Evolutionary conservation across 92 coral and sea anemone genomes (phyloP).

Genomic region (Palythoa caribaeorum): DNA sequence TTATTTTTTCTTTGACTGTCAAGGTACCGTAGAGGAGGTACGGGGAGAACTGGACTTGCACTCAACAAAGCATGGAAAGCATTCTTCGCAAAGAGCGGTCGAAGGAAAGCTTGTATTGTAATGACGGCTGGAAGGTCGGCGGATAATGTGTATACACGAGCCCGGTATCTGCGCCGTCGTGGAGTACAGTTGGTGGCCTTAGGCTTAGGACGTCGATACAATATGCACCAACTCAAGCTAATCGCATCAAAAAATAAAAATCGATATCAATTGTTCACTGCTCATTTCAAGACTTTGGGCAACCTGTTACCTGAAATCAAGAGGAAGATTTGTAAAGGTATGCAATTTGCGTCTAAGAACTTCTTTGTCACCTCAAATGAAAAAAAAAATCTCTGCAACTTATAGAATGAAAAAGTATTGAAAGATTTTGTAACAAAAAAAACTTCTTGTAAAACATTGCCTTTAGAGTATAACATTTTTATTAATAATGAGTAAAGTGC

Average conservation of each 20-base stretch:
- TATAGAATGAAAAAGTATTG: too few species aligned
- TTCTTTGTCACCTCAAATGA: background rate
- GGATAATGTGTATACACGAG: conserved; percentile 41
- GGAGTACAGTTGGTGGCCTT: conserved; percentile 46
- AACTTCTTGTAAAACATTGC: too few species aligned
- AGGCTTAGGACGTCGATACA: conserved; percentile 51
- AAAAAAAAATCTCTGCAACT: background rate
- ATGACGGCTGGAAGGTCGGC: conserved; percentile 61
- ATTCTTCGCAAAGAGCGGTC: background rate
- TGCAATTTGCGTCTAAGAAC: background rate
- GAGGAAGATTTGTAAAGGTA: conserved; percentile 51
- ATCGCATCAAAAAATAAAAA: conserved; percentile 11
- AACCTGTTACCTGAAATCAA: conserved; percentile 29
- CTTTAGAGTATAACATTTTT: too few species aligned
- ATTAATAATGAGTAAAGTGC: too few species aligned
- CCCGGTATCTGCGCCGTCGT: conserved; percentile 33
- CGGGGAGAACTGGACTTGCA: conserved; percentile 19
- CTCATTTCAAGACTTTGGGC: conserved; percentile 28
- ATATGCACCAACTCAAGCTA: conserved; percentile 31
- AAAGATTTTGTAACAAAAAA: too few species aligned
- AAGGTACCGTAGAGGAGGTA: conserved; percentile 25
- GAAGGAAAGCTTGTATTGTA: conserved; percentile 29
- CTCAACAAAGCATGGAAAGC: background rate
- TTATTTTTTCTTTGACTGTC: background rate
- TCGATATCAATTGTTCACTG: conserved; percentile 38